A percentile compares a stretch with the other conserved stretches of the same genome.
Conservation (phyloP, 2,113 vertebrate genomes). For the Gnathonemus echidnorhynchus region DNA sequence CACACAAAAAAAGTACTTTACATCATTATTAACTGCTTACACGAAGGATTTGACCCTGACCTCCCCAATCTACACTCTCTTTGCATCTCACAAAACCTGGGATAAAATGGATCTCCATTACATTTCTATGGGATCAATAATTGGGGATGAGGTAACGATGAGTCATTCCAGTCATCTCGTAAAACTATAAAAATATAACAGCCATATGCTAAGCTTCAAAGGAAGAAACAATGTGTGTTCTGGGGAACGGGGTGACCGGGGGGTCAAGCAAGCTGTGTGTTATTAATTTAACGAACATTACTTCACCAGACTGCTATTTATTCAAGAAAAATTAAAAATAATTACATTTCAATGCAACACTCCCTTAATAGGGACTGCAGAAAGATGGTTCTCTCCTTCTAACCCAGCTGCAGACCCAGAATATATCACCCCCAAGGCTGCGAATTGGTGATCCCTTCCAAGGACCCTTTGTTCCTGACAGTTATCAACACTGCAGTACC, state of each 20-base stretch:
- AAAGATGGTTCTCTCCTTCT: not conserved
- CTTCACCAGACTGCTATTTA: not conserved
- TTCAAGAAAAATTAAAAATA: not conserved
- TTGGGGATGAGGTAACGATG: not conserved
- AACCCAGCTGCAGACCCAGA: not conserved
- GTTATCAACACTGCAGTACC: not conserved
- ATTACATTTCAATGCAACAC: not conserved
- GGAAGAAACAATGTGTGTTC: conserved; percentile 22
- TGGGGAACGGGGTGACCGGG: conserved; percentile 29
- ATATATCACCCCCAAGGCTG: not conserved
- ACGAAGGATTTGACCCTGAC: not conserved
- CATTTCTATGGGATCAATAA: not conserved
- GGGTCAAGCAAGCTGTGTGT: not conserved
- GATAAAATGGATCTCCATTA: not conserved
- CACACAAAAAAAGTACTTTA: not conserved
- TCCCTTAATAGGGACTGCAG: not conserved
- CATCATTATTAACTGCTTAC: not conserved
- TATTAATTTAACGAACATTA: conserved; percentile 11
- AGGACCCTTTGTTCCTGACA: not conserved
- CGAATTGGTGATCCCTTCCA: not conserved
- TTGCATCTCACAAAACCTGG: not conserved
- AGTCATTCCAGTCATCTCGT: not conserved
- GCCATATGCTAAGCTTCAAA: conserved; percentile 18
- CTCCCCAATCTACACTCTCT: not conserved
- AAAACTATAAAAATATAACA: not conserved